Percentiles rank a stretch among this genome's conserved stretches.
Evolutionary conservation across 2,888 invertebrate genomes (phyloP).

Genomic region (Papilio elwesi): DNA sequence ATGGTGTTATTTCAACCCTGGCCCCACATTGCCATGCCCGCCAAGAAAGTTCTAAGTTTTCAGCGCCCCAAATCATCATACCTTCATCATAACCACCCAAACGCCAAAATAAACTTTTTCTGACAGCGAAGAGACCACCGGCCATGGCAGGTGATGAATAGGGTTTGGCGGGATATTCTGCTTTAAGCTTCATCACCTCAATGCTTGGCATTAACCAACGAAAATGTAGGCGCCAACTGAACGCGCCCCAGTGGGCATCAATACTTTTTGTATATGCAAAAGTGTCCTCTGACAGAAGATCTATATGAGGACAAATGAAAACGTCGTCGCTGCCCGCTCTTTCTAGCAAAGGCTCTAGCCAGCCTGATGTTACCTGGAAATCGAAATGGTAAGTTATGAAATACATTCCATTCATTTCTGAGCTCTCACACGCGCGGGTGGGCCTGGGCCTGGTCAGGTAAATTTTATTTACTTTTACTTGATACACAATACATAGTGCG

Average conservation of each 20-base stretch:
- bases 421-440: no score
- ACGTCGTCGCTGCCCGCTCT: constrained; percentile 81
- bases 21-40: constrained; percentile 98
- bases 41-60: constrained; percentile 98
- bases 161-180: constrained; percentile 86
- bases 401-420: no score
- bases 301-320: constrained; percentile 79
- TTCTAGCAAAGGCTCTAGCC: constrained; percentile 84
- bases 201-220: constrained; percentile 92
- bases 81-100: constrained; percentile 90
- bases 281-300: constrained; percentile 95
- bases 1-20: constrained; percentile 94
- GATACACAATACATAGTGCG: no score
- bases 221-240: constrained; percentile 98
- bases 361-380: constrained; percentile 84
- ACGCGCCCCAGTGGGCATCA: constrained; percentile 98
- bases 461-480: no score
- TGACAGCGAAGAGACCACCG: constrained; percentile 96
- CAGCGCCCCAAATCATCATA: constrained; percentile 98
- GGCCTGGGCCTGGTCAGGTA: no score
- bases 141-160: constrained; percentile 96
- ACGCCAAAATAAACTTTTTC: constrained; percentile 93
- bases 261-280: constrained; percentile 97
- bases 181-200: constrained; percentile 85
- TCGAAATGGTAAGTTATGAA: neutral